These are phyloP conservation scores for Oreotragus oreotragus DNA, from an alignment of 2,113 vertebrate species.

Conservation along the genomic window DNA sequence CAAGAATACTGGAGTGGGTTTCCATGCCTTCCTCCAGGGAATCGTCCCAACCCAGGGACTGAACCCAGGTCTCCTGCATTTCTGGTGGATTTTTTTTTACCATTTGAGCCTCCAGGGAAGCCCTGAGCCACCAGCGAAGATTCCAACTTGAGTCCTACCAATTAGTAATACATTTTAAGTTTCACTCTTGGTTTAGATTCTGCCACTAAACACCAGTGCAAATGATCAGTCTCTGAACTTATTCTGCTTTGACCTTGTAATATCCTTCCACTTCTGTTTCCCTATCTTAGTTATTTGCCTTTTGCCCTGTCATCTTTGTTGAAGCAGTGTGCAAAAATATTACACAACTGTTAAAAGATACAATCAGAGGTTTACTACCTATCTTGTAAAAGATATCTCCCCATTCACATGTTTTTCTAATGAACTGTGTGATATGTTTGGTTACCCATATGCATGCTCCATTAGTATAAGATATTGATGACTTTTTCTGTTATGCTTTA, in stretches of 20 bases:
- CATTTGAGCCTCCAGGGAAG: neutral
- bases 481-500: neutral
- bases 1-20: neutral
- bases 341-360: neutral
- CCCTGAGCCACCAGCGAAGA: neutral
- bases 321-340: neutral
- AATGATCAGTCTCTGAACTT: neutral
- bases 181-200: neutral
- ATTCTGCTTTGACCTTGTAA: neutral
- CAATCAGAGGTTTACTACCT: neutral
- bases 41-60: neutral
- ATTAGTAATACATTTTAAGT: neutral
- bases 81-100: neutral
- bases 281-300: neutral
- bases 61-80: neutral
- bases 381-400: neutral
- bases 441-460: neutral
- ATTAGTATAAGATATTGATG: neutral
- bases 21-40: neutral
- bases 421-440: constrained; percentile 1
- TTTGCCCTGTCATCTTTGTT: neutral
- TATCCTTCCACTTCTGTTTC: neutral
- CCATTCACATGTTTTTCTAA: neutral
- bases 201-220: neutral
- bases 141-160: neutral